These are phyloP conservation scores for Temnopleurus reevesii DNA, from an alignment of 53 echinoderm and acorn worm species.

Conservation along the genomic window DNA sequence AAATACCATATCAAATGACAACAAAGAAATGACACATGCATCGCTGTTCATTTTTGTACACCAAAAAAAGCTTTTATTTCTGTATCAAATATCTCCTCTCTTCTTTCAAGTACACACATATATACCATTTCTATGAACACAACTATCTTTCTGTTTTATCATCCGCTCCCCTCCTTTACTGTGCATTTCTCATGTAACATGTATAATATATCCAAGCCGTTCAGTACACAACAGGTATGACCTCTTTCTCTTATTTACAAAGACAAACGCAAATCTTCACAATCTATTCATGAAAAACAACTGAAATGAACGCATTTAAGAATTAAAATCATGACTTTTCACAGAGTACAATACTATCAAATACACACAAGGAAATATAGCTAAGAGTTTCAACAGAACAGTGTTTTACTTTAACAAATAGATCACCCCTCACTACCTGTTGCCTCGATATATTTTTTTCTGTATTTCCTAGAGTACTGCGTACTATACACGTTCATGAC, in stretches of 20 bases:
- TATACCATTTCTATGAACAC: constrained; percentile 28
- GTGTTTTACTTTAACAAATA: neutral
- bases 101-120: constrained; percentile 21
- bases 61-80: constrained; percentile 40
- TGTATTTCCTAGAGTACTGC: constrained; percentile 5
- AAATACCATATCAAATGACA: neutral
- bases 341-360: neutral
- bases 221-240: neutral
- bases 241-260: constrained; percentile 32
- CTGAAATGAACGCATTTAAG: neutral
- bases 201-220: constrained; percentile 35
- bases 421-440: neutral
- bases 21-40: neutral
- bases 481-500: neutral
- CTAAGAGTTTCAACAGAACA: neutral
- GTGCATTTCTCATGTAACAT: neutral
- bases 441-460: neutral
- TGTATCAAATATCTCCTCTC: constrained; percentile 51
- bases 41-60: neutral
- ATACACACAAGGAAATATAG: constrained; percentile 4
- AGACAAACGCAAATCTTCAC: constrained; percentile 22
- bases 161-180: neutral
- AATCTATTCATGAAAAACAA: neutral
- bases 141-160: neutral
- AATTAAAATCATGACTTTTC: constrained; percentile 24